Evolutionary conservation across 2,113 vertebrate genomes (phyloP), one percentile per base, ranked within the genome.

Genomic region (Perca flavescens): DNA sequence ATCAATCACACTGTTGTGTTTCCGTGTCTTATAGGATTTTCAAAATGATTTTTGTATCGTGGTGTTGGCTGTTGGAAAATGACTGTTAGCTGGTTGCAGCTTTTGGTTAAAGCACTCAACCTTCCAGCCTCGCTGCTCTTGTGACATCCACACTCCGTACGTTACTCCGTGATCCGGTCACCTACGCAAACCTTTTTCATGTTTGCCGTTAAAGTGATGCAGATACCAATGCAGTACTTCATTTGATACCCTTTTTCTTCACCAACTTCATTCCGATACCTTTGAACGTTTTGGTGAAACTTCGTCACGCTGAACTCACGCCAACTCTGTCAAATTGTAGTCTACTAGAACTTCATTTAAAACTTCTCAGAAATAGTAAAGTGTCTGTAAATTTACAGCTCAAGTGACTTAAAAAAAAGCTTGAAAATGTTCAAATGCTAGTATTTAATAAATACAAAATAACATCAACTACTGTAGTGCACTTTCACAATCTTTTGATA

Each of bases 1-100:
- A 79, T 84, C 40, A 74, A 5, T 79, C 47, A 75, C 74, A 68
- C 56, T 75, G n/a, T 46, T 62, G 77, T 88, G 76, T 87, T 86
- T 85, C 11, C 86, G 72, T 82, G 79, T 87, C 80, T 82, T 74
- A 61, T 40, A 73, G 83, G 46, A 53, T 82, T 80, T 78, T 61
- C 22, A 36, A 36, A 65, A 34, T 62, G 3, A n/a, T 77, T 87
- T 88, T 88, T 80, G 9, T 84, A 78, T 86, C 2, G 58, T 62
- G 66, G 3, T 68, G 53, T 72, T 89, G 43, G 46, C 22, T 46
- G 16, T 36, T 80, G 69, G 52, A 21, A 70, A 57, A 77, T 56
- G 91, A 91, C 91, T 93, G 88, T 91, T 93, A 89, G 77, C 72
- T 68, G 56, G 54, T 75, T 50, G 61, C 80, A 34, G 61, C 58